Percentiles rank a stretch among this genome's conserved stretches.
phyloP scores from a whole-genome alignment of 2,113 vertebrate species.

The Lates calcarifer region DNA sequence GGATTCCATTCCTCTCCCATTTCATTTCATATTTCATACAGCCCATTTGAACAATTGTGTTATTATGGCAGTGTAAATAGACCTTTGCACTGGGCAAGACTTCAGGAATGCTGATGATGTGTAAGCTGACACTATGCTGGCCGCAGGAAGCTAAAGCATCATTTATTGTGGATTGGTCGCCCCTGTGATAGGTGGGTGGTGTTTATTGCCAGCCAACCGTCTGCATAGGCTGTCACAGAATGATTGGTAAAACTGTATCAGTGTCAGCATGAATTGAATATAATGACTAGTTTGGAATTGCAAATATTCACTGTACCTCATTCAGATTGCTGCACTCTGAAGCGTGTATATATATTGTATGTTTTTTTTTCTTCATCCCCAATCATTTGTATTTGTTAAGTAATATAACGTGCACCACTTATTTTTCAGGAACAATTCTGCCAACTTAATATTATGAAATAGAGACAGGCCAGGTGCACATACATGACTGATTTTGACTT shows the following conservation, averaged over 20 bases:
- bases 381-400: slow-evolving; percentile 29
- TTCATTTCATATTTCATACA: slow-evolving; percentile 74
- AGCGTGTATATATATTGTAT: neutral
- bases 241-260: slow-evolving; percentile 51
- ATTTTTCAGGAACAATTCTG: neutral
- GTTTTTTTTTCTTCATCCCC: neutral
- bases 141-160: slow-evolving; percentile 64
- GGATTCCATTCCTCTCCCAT: slow-evolving; percentile 69
- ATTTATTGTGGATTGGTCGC: slow-evolving; percentile 63
- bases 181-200: slow-evolving; percentile 62
- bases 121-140: slow-evolving; percentile 70
- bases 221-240: slow-evolving; percentile 44
- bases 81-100: slow-evolving; percentile 67
- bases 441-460: neutral
- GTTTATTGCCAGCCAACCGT: slow-evolving; percentile 65
- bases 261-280: slow-evolving; percentile 46
- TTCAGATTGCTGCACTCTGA: slow-evolving; percentile 14
- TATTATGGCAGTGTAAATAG: slow-evolving; percentile 78
- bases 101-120: slow-evolving; percentile 79
- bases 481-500: neutral
- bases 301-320: slow-evolving; percentile 32
- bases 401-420: neutral
- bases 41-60: slow-evolving; percentile 78
- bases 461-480: neutral
- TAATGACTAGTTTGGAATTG: slow-evolving; percentile 53